Base-by-base conservation (phyloP, 2,113 vertebrate species). In the Serinus canaria region DNA sequence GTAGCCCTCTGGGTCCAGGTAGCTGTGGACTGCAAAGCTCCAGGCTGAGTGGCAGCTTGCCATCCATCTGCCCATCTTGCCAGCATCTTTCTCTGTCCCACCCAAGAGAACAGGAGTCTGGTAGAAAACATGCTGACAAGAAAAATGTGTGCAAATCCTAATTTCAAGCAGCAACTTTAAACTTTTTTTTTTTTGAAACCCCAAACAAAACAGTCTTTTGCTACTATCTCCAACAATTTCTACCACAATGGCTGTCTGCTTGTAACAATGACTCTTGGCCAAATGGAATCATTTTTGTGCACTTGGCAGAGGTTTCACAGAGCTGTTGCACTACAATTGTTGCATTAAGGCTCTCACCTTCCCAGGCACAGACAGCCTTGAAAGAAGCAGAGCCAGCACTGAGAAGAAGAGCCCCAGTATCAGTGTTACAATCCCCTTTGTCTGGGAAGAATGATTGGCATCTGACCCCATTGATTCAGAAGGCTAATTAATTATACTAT, bases 1-100 rank as follows among this genome's bases (percentile, higher is more conserved):
- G 4, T 22, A 72, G 60, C 89, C 96, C 94, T 88, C 76, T 95
- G 95, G 92, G 94, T 78, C 59, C 84, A 80, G 59, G 81, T 78
- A 93, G 63, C 72, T 35, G 39, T 19, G 41, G 87, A 88, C 87
- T 68, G 50, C 67, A 37, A 20, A 80, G 94, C 96, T 95, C 59
- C 73, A 89, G 92, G 96, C 96, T 73, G 80, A 87, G 87, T 94
- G 94, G 96, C 97, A 97, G 93, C 91, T 92, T 97, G 96, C 95
- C 95, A 96, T 95, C 96, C 96, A 97, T 96, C 96, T 97, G 94
- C 80, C 92, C 83, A 92, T 55, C 77, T 75, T 94, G 87, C 92
- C 93, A 94, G 78, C 64, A 80, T 94, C 96, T 92, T 95, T 77
- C 76, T 92, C 91, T 55, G 74, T 83, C 94, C 90, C 93, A 90